Conservation (phyloP, 1,140 invertebrate species). For the Neodiprion lecontei region DNA sequence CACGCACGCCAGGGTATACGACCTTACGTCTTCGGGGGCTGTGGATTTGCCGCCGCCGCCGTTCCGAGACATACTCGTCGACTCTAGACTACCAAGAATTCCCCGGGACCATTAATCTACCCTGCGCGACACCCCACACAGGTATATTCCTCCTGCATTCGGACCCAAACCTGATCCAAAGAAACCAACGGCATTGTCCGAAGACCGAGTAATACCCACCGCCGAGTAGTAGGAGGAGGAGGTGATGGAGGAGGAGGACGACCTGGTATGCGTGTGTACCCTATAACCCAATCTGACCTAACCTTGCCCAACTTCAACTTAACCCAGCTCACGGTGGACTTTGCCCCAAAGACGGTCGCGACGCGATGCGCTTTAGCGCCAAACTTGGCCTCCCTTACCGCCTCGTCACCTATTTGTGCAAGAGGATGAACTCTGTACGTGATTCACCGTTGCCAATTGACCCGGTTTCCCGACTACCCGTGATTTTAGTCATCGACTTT, state of each 20-base stretch:
- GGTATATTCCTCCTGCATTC: constrained; percentile 27
- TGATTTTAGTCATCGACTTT: too few relatives aligned
- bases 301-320: too few relatives aligned
- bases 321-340: too few relatives aligned
- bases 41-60: constrained; percentile 19
- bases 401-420: constrained; percentile 10
- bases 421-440: too few relatives aligned
- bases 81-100: constrained; percentile 55
- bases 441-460: too few relatives aligned
- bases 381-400: too few relatives aligned
- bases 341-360: too few relatives aligned
- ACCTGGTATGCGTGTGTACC: too few relatives aligned
- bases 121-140: constrained; percentile 51
- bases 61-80: constrained; percentile 7
- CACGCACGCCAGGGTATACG: not conserved
- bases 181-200: constrained; percentile 42
- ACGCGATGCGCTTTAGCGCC: too few relatives aligned
- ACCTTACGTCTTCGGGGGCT: constrained; percentile 8
- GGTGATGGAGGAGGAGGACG: too few relatives aligned
- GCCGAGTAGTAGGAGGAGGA: not conserved
- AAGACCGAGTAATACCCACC: constrained; percentile 36
- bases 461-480: too few relatives aligned
- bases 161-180: constrained; percentile 37
- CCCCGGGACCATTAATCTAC: constrained; percentile 58
- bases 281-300: too few relatives aligned